These are phyloP conservation scores for Amitus sp. DNA, from an alignment of 2,888 invertebrate genomes.

Conservation along the genomic window DNA sequence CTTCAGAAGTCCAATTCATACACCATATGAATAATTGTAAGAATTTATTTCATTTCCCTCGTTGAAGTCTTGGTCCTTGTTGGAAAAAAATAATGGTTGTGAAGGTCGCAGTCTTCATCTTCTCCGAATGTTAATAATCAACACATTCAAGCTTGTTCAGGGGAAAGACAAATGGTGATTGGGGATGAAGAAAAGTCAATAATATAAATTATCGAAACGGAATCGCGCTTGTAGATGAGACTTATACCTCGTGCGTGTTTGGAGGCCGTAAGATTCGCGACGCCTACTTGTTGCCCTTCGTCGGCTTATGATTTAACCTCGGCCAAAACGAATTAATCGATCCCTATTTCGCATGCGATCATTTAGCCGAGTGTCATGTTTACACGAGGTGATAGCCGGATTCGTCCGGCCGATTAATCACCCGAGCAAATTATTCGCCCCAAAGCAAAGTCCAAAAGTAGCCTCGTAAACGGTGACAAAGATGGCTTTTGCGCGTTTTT, in stretches of 20 bases:
- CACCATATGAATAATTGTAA: no score
- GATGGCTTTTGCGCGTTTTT: neutral
- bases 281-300: conserved; percentile 64
- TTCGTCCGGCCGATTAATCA: conserved; percentile 37
- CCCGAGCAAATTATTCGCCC: no score
- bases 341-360: conserved; percentile 35
- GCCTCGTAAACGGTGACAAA: neutral
- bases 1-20: no score
- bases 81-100: no score
- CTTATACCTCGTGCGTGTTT: conserved; percentile 61
- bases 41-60: no score
- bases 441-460: neutral
- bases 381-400: conserved; percentile 33
- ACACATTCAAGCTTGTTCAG: neutral
- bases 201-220: conserved; percentile 36
- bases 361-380: conserved; percentile 28
- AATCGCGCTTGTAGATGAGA: conserved; percentile 35
- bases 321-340: conserved; percentile 55
- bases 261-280: conserved; percentile 60
- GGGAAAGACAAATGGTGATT: conserved; percentile 2
- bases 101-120: neutral
- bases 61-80: no score
- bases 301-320: conserved; percentile 61
- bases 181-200: conserved; percentile 34
- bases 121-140: conserved; percentile 1